Base-by-base conservation (phyloP, 2,797 vertebrate genomes). In the Gorsachius magnificus region DNA sequence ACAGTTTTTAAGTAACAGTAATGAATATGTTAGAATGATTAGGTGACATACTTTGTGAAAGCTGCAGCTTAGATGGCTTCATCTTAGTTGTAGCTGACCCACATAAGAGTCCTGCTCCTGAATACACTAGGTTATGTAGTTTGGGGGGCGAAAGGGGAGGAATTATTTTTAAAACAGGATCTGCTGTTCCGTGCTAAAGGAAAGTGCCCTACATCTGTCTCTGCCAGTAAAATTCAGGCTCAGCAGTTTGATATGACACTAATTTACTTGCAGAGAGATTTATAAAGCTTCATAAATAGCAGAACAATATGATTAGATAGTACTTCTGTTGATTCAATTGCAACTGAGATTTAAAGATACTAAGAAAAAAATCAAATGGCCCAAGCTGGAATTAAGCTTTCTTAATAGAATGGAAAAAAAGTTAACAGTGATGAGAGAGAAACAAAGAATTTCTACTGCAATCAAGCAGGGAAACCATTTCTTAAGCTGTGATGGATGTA, bases 181-280 rank as follows among this genome's bases (percentile, higher is more conserved):
- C 75, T 93, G 66, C 53, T 28, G 3, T 93, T 97, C 51, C 5
- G 5, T 60, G 41, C 56, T 78, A 45, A 93, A 83, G 81, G 53
- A 71, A 89, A 93, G 45, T 92, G 68, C 70, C 94, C 81, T 85
- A 64, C 61, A 95, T 97, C 89, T 94, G 83, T 97, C 87, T 95
- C 85, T 97, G 94, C 54, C 88, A 94, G 77, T 28, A 97, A 96
- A 96, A 96, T 74, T 97, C 94, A 87, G 76, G 81, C 84, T 97
- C 93, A 97, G 95, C 83, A 89, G 72, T 95, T 97, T 94, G 78
- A 95, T 89, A 60, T 91, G 91, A 95, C 92, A 95, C 75, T 96
- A 96, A 97, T 97, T 97, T 96, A 93, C 94, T 97, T 95, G 84
- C 94, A 86, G 92, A 79, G 86, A 91, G 86, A 97, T 93, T 96